A percentile compares a stretch with the other conserved stretches of the same genome.
phyloP scores from a whole-genome alignment of 2,797 vertebrate genomes.

The Manis crassicaudata region DNA sequence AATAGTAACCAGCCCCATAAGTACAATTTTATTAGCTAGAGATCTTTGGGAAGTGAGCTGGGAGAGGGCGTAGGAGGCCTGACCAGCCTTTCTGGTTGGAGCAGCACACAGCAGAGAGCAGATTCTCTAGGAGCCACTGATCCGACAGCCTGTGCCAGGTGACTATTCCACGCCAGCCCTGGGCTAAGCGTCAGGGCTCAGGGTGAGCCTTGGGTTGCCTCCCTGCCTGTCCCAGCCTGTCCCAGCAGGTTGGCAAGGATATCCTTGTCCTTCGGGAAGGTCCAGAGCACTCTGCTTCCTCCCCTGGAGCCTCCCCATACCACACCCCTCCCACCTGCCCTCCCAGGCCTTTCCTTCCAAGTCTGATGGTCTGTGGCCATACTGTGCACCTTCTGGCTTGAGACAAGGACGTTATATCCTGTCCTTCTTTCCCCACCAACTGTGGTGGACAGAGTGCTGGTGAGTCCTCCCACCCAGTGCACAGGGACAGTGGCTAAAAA shows the following conservation, averaged over 20 bases:
- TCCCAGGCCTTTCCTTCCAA: not conserved
- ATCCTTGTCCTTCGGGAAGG: not conserved
- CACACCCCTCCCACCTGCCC: not conserved
- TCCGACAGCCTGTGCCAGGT: not conserved
- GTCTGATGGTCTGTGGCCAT: not conserved
- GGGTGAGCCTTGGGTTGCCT: not conserved
- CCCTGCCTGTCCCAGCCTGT: too few relatives aligned
- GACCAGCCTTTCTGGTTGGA: not conserved
- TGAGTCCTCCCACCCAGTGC: not conserved
- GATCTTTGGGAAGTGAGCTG: not conserved
- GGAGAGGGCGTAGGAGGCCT: not conserved
- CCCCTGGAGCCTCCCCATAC: not conserved
- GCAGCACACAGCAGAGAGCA: not conserved
- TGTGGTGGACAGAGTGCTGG: not conserved
- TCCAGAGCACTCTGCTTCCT: not conserved
- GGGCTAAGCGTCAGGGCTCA: too few relatives aligned
- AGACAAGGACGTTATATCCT: not conserved
- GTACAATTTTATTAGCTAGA: not conserved
- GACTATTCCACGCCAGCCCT: not conserved
- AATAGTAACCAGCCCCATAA: not conserved
- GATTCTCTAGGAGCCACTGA: accelerated
- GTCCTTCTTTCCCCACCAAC: not conserved
- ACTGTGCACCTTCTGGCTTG: not conserved
- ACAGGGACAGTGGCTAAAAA: not conserved
- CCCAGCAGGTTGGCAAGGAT: too few relatives aligned